Conservation (phyloP, 2,113 vertebrate species). For the Halcyon senegalensis region DNA sequence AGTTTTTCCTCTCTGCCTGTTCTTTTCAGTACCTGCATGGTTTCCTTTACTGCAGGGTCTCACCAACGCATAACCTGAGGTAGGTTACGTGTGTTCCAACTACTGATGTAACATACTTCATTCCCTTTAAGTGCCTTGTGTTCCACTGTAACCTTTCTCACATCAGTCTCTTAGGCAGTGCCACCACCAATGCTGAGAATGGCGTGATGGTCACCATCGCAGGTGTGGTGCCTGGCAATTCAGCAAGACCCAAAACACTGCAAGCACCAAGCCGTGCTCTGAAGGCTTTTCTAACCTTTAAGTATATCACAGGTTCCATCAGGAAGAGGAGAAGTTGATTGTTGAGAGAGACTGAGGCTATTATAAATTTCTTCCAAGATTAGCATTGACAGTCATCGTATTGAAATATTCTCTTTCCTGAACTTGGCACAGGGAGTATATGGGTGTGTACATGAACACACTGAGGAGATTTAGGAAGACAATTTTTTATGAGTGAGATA, state of each 20-base stretch:
- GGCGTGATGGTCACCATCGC: rapidly evolving
- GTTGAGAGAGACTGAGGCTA: not conserved
- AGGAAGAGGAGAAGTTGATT: not conserved
- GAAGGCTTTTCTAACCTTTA: not conserved
- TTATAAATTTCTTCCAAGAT: not conserved
- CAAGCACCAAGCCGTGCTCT: not conserved
- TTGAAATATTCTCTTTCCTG: conserved; percentile 21
- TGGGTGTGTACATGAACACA: not conserved
- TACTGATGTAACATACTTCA: not conserved
- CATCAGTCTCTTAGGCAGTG: not conserved
- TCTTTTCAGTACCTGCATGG: not conserved
- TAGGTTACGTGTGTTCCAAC: not conserved
- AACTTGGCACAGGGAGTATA: not conserved
- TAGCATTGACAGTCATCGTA: not conserved
- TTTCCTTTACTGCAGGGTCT: not conserved
- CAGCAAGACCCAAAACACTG: not conserved
- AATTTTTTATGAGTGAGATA: not conserved
- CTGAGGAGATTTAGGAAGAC: not conserved
- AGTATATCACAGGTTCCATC: not conserved
- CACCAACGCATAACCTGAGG: not conserved
- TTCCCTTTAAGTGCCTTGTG: not conserved
- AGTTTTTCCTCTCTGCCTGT: not conserved
- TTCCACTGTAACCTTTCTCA: not conserved
- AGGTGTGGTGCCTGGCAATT: not conserved
- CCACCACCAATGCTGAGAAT: not conserved